Base-by-base conservation (phyloP, 2,888 invertebrate species). In the Kuschelorhynchus macadamiae region DNA sequence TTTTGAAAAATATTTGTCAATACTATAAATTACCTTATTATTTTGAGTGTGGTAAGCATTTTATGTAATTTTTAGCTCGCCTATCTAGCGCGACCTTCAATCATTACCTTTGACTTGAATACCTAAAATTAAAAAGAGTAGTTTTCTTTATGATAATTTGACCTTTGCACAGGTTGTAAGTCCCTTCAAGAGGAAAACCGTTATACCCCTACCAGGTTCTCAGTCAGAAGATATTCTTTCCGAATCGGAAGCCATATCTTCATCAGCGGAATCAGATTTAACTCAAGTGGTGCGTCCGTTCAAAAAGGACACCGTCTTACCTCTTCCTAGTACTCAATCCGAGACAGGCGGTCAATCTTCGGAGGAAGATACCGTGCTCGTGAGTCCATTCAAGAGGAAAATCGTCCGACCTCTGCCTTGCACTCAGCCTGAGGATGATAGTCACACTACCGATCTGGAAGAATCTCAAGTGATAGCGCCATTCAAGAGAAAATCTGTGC, bases 91-190 rank as follows among this genome's bases (percentile, higher is more conserved):
- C n/a, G n/a, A n/a, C n/a, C n/a, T n/a, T n/a, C n/a, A n/a, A n/a
- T n/a, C n/a, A n/a, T n/a, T n/a, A n/a, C n/a, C n/a, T n/a, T n/a
- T n/a, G n/a, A n/a, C n/a, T n/a, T n/a, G n/a, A n/a, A n/a, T n/a
- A n/a, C n/a, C n/a, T n/a, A n/a, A n/a, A n/a, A n/a, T n/a, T n/a
- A n/a, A n/a, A n/a, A n/a, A n/a, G n/a, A n/a, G n/a, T n/a, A n/a
- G n/a, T n/a, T n/a, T n/a, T n/a, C n/a, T n/a, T n/a, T n/a, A n/a
- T n/a, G n/a, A n/a, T n/a, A n/a, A n/a, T n/a, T n/a, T n/a, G n/a
- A n/a, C n/a, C n/a, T n/a, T n/a, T n/a, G n/a, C n/a, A n/a, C 33
- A 52, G 32, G 39, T 52, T 1, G 39, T 52, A 0, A 52, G 36
- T 14, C 39, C 52, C 12, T 52, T 33, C 12, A 52, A 39, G 14